phyloP scores from a whole-genome alignment of 2,888 invertebrate species.

The Stenodema calcarata region DNA sequence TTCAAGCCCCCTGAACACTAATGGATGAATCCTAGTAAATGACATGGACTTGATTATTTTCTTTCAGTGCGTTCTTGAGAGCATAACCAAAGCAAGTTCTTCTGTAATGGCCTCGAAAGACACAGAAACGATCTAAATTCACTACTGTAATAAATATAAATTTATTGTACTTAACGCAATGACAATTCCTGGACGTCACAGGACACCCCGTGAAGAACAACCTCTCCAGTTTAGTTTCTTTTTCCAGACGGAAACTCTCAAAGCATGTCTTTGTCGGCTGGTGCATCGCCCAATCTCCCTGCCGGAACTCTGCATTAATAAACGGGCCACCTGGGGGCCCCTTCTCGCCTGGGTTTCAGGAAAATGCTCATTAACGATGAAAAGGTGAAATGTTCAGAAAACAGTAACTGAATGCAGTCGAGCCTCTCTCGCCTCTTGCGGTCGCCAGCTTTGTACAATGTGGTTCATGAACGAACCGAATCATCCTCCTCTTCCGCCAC shows the following conservation, averaged over 20 bases:
- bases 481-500: not conserved
- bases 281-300: not conserved
- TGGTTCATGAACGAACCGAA: not conserved
- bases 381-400: constrained; percentile 29
- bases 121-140: too few relatives aligned
- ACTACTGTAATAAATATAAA: too few relatives aligned
- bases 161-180: too few relatives aligned
- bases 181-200: too few relatives aligned
- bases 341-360: constrained; percentile 35
- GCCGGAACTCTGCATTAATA: constrained; percentile 51
- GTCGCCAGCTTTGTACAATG: not conserved
- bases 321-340: constrained; percentile 49
- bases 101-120: too few relatives aligned
- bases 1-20: too few relatives aligned
- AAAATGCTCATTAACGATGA: constrained; percentile 46
- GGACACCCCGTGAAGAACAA: not conserved
- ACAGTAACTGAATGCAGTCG: constrained; percentile 9
- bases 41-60: too few relatives aligned
- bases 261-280: not conserved
- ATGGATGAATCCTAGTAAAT: too few relatives aligned
- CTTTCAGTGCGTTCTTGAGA: too few relatives aligned
- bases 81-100: too few relatives aligned
- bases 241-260: not conserved
- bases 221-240: not conserved
- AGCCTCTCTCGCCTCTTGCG: not conserved